These are phyloP conservation scores for Clarias gariepinus DNA, from an alignment of 2,113 vertebrate genomes.

Conservation along the genomic window DNA sequence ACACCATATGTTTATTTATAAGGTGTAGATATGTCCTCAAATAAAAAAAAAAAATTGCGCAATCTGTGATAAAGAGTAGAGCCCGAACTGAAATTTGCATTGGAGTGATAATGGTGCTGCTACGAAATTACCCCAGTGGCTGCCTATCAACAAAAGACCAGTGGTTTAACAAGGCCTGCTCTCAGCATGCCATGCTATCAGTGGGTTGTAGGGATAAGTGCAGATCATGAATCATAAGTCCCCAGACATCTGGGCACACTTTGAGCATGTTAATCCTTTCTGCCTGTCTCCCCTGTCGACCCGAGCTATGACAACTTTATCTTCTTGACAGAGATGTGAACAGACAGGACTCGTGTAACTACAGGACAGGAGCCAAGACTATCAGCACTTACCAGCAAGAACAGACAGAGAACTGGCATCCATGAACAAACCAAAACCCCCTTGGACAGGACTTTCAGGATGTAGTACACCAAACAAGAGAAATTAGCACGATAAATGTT, in stretches of 20 bases:
- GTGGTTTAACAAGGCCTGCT: slow-evolving; percentile 53
- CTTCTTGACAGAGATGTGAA: slow-evolving; percentile 74
- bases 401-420: slow-evolving; percentile 20
- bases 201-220: slow-evolving; percentile 52
- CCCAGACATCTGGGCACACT: slow-evolving; percentile 49
- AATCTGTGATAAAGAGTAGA: slow-evolving; percentile 8
- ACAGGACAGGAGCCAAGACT: slow-evolving; percentile 37
- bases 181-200: slow-evolving; percentile 55
- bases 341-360: slow-evolving; percentile 39
- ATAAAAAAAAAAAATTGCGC: neutral
- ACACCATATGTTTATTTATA: neutral
- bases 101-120: slow-evolving; percentile 57
- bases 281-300: slow-evolving; percentile 22
- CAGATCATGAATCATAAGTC: slow-evolving; percentile 57
- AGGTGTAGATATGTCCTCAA: neutral
- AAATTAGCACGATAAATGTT: neutral
- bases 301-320: slow-evolving; percentile 56
- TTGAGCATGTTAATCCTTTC: slow-evolving; percentile 44
- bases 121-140: slow-evolving; percentile 55
- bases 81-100: slow-evolving; percentile 17
- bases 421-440: neutral
- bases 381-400: slow-evolving; percentile 17
- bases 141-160: slow-evolving; percentile 59
- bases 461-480: neutral
- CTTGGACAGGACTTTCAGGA: neutral